Evolutionary conservation across 2,113 vertebrate species (phyloP).

Genomic region (Panurus biarmicus): DNA sequence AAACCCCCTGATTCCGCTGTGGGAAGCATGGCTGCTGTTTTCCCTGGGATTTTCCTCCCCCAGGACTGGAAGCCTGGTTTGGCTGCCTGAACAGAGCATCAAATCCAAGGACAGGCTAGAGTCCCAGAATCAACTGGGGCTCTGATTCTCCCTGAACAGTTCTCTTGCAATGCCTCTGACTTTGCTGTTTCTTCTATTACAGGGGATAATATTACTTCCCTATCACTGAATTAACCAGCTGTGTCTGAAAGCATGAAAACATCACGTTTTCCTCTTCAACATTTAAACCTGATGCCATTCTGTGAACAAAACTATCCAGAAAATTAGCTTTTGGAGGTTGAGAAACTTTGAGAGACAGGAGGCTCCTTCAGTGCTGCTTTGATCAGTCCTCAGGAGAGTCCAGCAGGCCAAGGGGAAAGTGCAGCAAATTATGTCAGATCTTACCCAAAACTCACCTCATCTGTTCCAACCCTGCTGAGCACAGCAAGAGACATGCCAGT

Average conservation of each 20-base stretch:
- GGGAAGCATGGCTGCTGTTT: background rate
- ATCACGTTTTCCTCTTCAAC: background rate
- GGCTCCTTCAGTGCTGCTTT: background rate
- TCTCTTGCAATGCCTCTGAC: background rate
- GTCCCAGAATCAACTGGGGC: background rate
- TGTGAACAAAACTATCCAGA: background rate
- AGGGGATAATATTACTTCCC: background rate
- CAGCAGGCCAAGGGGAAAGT: background rate
- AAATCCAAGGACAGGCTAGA: background rate
- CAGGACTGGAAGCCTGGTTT: background rate
- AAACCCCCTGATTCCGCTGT: background rate
- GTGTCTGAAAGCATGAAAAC: background rate
- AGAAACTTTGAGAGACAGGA: background rate
- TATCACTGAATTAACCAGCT: slow-evolving; percentile 10
- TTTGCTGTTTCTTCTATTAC: background rate
- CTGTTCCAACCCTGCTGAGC: background rate
- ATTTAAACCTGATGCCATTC: slow-evolving; percentile 15
- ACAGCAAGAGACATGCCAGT: background rate
- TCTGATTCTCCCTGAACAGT: background rate
- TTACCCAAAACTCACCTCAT: background rate
- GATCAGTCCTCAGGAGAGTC: background rate
- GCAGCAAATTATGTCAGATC: background rate
- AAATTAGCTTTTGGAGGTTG: background rate
- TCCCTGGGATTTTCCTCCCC: background rate
- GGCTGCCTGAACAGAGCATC: background rate